A percentile compares a stretch with the other conserved stretches of the same genome.
Conservation (phyloP, 1,140 invertebrate species). For the Campodea augens region DNA sequence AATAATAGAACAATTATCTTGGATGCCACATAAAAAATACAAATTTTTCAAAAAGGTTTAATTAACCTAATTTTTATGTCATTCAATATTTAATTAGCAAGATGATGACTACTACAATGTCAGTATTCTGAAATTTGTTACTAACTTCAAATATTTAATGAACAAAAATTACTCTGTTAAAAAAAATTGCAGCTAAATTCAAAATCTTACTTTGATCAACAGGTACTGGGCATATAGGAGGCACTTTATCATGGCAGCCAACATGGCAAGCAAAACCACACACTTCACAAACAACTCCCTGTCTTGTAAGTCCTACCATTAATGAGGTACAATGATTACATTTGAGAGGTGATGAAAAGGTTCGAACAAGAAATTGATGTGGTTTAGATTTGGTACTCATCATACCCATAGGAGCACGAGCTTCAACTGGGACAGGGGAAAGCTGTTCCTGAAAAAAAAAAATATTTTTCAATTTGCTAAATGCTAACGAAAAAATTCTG, state of each 20-base stretch:
- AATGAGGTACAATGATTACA: constrained; percentile 95
- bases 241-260: constrained; percentile 82
- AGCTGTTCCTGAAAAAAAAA: not conserved
- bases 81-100: too few relatives aligned
- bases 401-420: not conserved
- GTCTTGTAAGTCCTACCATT: constrained; percentile 83
- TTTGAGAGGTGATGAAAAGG: constrained; percentile 87
- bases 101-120: too few relatives aligned
- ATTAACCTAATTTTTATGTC: too few relatives aligned
- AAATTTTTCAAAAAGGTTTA: too few relatives aligned
- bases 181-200: too few relatives aligned
- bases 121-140: too few relatives aligned
- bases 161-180: too few relatives aligned
- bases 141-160: too few relatives aligned
- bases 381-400: constrained; percentile 48
- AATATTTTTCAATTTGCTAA: not conserved
- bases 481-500: not conserved
- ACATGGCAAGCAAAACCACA: constrained; percentile 94
- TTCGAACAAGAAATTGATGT: constrained; percentile 84
- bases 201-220: constrained; percentile 63
- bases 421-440: not conserved
- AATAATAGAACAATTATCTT: too few relatives aligned
- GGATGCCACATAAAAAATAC: too few relatives aligned
- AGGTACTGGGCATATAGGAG: constrained; percentile 78
- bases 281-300: constrained; percentile 87